These are phyloP conservation scores for Psittacula cyanocephala DNA, from an alignment of 2,113 vertebrate species.

Conservation along the genomic window DNA sequence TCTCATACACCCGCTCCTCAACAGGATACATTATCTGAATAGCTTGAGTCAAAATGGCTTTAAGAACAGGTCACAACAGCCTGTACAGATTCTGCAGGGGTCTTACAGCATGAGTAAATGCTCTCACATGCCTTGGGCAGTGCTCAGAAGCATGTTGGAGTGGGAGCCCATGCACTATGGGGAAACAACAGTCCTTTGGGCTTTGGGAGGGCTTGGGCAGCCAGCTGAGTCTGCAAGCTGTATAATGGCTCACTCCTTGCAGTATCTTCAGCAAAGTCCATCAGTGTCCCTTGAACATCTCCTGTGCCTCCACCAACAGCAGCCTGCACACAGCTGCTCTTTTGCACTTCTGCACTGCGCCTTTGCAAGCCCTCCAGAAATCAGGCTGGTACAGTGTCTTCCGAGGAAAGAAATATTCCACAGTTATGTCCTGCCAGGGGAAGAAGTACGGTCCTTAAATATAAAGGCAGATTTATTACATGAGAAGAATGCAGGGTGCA, in stretches of 20 bases:
- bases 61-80: neutral
- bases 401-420: neutral
- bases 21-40: neutral
- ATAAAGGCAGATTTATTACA: conserved; percentile 18
- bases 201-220: neutral
- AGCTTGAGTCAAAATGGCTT: neutral
- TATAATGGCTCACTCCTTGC: neutral
- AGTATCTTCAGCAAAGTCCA: neutral
- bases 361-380: neutral
- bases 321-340: neutral
- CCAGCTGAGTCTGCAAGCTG: neutral
- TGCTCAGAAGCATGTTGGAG: neutral
- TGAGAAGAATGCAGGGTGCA: neutral
- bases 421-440: neutral
- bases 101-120: neutral
- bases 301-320: neutral
- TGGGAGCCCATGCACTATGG: neutral
- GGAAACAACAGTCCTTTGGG: neutral
- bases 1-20: neutral
- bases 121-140: neutral
- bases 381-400: neutral
- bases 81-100: neutral
- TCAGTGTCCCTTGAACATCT: neutral
- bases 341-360: neutral
- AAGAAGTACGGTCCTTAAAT: neutral